phyloP scores from a whole-genome alignment of 2,888 invertebrate genomes.

The Eristalinus sepulchralis region DNA sequence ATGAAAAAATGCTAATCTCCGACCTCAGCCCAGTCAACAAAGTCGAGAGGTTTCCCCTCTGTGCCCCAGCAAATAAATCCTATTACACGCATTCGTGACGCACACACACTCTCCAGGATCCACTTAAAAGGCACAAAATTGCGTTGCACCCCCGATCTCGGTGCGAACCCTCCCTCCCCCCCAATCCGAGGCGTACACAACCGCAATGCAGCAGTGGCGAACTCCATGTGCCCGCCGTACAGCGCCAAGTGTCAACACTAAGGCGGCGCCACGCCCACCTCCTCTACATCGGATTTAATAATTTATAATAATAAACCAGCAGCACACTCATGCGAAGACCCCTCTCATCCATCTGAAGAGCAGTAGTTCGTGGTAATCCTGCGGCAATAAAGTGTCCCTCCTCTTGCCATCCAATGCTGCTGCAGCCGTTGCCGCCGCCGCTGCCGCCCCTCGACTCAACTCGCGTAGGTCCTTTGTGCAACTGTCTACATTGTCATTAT shows the following conservation, averaged over 20 bases:
- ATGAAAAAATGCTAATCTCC: neutral
- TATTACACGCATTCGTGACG: slow-evolving; percentile 2
- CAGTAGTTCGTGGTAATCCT: slow-evolving; percentile 38
- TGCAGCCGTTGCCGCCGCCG: neutral
- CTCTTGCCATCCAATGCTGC: neutral
- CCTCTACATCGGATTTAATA: slow-evolving; percentile 31
- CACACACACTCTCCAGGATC: slow-evolving; percentile 27
- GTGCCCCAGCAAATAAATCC: slow-evolving; percentile 15
- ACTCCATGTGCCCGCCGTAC: neutral
- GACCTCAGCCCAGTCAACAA: neutral
- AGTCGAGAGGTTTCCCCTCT: neutral
- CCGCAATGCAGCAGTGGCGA: slow-evolving; percentile 42
- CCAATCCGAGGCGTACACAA: slow-evolving; percentile 13
- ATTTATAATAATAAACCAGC: slow-evolving; percentile 56
- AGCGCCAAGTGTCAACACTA: slow-evolving; percentile 41
- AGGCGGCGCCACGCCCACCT: slow-evolving; percentile 1
- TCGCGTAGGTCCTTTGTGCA: slow-evolving; percentile 34
- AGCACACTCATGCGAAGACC: slow-evolving; percentile 10
- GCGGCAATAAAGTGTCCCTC: slow-evolving; percentile 35
- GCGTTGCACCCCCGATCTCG: slow-evolving; percentile 30
- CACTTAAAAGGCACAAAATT: slow-evolving; percentile 30
- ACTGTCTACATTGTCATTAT: slow-evolving; percentile 51
- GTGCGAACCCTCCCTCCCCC: slow-evolving; percentile 2
- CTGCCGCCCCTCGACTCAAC: slow-evolving; percentile 19
- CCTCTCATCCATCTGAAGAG: neutral